These are phyloP conservation scores for Formicarius rufipectus DNA, from an alignment of 2,113 vertebrate genomes.

Conservation along the genomic window DNA sequence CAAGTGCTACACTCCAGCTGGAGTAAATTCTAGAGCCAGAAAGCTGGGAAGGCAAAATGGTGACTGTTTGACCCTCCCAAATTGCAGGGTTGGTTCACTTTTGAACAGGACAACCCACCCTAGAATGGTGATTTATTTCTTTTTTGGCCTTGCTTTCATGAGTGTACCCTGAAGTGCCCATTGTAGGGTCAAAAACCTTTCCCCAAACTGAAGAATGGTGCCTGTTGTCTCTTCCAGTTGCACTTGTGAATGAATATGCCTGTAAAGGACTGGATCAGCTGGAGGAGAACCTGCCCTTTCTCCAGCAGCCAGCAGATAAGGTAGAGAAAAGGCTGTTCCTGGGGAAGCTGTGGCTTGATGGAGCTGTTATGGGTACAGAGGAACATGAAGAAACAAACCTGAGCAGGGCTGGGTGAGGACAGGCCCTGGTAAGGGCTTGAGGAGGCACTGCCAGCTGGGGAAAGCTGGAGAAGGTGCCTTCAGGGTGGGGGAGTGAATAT, in stretches of 20 bases:
- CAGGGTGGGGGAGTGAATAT: neutral
- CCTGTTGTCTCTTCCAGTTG: conserved; percentile 72
- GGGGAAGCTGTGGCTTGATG: neutral
- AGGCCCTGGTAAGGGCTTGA: neutral
- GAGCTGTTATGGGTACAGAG: neutral
- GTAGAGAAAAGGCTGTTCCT: conserved; percentile 62
- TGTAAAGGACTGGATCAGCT: conserved; percentile 87
- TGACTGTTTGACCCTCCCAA: neutral
- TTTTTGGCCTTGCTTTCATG: neutral
- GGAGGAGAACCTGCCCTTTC: conserved; percentile 86
- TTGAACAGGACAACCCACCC: neutral
- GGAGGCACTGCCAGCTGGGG: neutral
- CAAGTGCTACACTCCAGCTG: fast-evolving
- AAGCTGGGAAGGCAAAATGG: neutral
- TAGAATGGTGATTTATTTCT: neutral
- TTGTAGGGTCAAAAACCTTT: neutral
- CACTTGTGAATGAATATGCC: conserved; percentile 85
- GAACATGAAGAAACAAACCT: neutral
- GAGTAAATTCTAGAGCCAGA: neutral
- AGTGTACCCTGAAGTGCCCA: neutral
- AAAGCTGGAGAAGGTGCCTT: neutral
- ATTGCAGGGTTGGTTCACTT: neutral
- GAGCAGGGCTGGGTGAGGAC: neutral
- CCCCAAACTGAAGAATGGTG: neutral
- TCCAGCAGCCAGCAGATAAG: conserved; percentile 90